A percentile compares a stretch with the other conserved stretches of the same genome.
Conservation (phyloP, 2,797 vertebrate species). For the Coccyzus lansbergi region DNA sequence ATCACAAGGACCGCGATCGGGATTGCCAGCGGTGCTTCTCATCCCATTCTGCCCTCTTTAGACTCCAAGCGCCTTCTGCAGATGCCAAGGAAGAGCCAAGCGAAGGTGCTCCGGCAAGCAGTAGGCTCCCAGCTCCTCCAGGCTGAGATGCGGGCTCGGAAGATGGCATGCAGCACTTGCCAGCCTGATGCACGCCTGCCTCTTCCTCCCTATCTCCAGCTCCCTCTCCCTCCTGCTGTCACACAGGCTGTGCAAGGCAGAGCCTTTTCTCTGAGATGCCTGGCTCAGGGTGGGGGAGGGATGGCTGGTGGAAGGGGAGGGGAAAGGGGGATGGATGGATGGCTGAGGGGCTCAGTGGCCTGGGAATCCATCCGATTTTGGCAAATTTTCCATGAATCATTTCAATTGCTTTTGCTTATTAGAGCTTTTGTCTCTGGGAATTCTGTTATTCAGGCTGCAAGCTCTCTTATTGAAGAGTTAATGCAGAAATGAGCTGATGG, state of each 20-base stretch:
- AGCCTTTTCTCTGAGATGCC: slow-evolving; percentile 65
- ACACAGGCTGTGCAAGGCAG: slow-evolving; percentile 73
- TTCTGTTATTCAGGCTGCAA: background rate
- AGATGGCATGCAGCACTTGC: background rate
- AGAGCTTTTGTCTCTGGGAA: background rate
- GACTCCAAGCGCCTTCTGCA: background rate
- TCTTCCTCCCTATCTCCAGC: background rate
- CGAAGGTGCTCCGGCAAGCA: background rate
- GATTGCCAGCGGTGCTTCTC: background rate
- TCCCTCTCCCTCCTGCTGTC: slow-evolving; percentile 70
- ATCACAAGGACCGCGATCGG: background rate
- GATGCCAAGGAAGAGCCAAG: background rate
- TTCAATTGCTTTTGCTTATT: background rate
- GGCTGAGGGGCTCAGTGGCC: slow-evolving; percentile 31
- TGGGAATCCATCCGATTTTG: slow-evolving; percentile 46
- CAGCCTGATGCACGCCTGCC: background rate
- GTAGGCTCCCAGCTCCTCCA: background rate
- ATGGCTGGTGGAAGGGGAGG: slow-evolving; percentile 28
- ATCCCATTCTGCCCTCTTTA: slow-evolving; percentile 43
- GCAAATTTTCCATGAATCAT: slow-evolving; percentile 12
- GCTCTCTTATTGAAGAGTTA: background rate
- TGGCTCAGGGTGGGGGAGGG: slow-evolving; percentile 63
- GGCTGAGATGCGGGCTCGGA: background rate
- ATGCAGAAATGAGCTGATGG: background rate
- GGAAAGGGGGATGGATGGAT: slow-evolving; percentile 27